Evolutionary conservation across 2,888 invertebrate genomes (phyloP).

Genomic region (Melieria picta): DNA sequence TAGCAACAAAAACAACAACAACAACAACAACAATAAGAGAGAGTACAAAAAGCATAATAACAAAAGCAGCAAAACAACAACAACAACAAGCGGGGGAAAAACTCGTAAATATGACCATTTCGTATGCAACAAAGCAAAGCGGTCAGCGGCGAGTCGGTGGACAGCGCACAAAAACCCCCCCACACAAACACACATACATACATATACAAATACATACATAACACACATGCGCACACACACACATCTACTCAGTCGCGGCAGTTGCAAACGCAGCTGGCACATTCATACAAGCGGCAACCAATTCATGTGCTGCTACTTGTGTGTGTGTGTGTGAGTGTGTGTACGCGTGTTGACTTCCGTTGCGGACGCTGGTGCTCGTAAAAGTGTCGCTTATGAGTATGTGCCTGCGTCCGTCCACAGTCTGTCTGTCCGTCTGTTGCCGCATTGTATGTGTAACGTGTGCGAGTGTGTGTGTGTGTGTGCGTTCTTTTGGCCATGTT

Average conservation of each 20-base stretch:
- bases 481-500: conserved; percentile 5
- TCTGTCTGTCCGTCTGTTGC: no score
- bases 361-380: conserved; percentile 5
- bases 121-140: conserved; percentile 36
- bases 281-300: no score
- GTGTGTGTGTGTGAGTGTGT: conserved; percentile 10
- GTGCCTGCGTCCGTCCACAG: background rate
- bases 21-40: background rate
- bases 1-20: conserved; percentile 6
- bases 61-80: conserved; percentile 1
- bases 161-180: conserved; percentile 2
- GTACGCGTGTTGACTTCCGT: conserved; percentile 11
- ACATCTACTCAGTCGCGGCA: no score
- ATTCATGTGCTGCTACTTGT: conserved; percentile 14
- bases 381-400: conserved; percentile 10
- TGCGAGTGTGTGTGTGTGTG: conserved; percentile 1
- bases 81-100: conserved; percentile 26
- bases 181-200: conserved; percentile 26
- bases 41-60: background rate
- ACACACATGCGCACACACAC: conserved; percentile 14
- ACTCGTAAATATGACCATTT: conserved; percentile 51
- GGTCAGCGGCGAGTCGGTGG: background rate
- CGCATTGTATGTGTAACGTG: background rate
- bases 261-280: no score
- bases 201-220: conserved; percentile 37